These are phyloP conservation scores for Caenorhabditis angaria DNA, from an alignment of 2,888 invertebrate genomes.

Conservation along the genomic window DNA sequence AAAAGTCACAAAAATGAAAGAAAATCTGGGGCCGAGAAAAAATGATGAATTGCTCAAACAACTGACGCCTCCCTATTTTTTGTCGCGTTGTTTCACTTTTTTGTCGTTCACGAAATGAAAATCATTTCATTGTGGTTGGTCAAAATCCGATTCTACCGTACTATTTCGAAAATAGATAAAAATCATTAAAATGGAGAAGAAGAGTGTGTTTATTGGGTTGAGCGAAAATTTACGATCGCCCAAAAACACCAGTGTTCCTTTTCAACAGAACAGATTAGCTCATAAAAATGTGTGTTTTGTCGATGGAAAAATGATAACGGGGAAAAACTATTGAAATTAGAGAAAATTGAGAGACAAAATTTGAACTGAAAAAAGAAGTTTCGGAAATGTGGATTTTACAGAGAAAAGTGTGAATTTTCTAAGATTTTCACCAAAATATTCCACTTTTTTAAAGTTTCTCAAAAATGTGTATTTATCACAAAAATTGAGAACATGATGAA, in stretches of 20 bases:
- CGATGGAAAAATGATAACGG: not conserved
- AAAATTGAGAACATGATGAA: too few relatives aligned
- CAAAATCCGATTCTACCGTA: too few relatives aligned
- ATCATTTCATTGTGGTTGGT: too few relatives aligned
- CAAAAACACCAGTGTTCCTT: constrained; percentile 7
- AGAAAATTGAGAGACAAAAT: not conserved
- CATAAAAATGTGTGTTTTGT: not conserved
- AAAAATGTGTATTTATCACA: too few relatives aligned
- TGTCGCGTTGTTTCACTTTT: not conserved
- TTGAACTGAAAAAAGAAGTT: not conserved
- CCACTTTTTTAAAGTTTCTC: too few relatives aligned
- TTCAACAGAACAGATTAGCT: constrained; percentile 9
- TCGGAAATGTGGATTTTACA: too few relatives aligned
- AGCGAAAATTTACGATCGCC: constrained; percentile 32
- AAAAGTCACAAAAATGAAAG: not conserved
- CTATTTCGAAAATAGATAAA: not conserved
- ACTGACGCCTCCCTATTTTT: constrained; percentile 17
- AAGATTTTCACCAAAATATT: too few relatives aligned
- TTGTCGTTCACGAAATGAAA: not conserved
- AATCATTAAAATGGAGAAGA: not conserved
- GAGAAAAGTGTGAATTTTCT: too few relatives aligned
- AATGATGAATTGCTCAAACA: constrained; percentile 45
- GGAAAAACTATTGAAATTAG: not conserved
- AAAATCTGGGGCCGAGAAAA: not conserved
- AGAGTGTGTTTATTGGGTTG: constrained; percentile 14